Conservation (phyloP, 2,113 vertebrate species). For the Spilogale gracilis region DNA sequence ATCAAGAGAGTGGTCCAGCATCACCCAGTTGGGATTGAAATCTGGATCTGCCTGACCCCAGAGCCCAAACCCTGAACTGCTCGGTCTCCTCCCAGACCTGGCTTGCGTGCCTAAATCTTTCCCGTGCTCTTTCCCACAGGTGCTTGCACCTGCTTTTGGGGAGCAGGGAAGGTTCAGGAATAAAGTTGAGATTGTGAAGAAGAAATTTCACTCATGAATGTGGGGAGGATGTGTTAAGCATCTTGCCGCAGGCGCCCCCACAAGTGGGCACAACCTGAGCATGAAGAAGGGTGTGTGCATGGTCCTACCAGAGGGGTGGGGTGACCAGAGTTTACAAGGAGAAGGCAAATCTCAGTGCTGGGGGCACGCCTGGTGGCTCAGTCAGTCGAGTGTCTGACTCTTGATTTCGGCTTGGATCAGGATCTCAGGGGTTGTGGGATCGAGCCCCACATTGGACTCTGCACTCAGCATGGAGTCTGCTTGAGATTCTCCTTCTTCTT, state of each 20-base stretch:
- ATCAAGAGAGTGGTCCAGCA: not conserved
- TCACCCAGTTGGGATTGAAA: not conserved
- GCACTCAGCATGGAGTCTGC: not conserved
- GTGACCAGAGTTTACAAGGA: not conserved
- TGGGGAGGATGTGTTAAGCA: not conserved
- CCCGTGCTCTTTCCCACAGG: accelerated
- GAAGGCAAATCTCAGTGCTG: not conserved
- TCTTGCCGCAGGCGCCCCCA: too few species aligned
- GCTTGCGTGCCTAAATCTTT: not conserved
- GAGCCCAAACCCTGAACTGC: not conserved
- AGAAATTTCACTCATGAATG: not conserved
- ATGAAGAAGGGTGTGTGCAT: accelerated
- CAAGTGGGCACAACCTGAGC: accelerated
- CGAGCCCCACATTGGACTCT: not conserved
- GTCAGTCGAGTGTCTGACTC: not conserved
- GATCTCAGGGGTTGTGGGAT: not conserved
- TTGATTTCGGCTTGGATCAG: not conserved
- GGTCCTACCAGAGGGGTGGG: not conserved
- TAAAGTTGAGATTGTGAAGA: constrained; percentile 74
- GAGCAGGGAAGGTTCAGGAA: constrained; percentile 11
- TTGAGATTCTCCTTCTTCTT: not conserved
- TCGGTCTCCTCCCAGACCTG: not conserved
- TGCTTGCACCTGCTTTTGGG: constrained; percentile 60
- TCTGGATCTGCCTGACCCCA: not conserved
- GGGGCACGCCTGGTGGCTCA: not conserved